A percentile compares a stretch with the other conserved stretches of the same genome.
Conservation (phyloP, 2,113 vertebrate species). For the Diphyllodes magnificus region DNA sequence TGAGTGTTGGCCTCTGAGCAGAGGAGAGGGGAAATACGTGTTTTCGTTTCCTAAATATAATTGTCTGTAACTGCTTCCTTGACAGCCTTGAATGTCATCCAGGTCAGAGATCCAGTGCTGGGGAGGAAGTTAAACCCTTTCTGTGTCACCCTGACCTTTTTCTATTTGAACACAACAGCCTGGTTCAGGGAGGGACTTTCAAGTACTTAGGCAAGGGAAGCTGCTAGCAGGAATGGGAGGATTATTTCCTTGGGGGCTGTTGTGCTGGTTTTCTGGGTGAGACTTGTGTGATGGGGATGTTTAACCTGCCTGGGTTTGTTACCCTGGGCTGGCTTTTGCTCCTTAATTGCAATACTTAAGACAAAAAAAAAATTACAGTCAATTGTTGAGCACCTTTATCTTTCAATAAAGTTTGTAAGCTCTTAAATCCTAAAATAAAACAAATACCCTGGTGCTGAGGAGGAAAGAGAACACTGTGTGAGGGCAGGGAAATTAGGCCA, state of each 20-base stretch:
- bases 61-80: background rate
- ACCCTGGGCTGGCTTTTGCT: background rate
- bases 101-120: background rate
- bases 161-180: background rate
- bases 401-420: background rate
- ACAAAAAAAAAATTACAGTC: background rate
- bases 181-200: background rate
- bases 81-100: background rate
- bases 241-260: background rate
- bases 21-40: background rate
- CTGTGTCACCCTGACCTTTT: background rate
- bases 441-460: background rate
- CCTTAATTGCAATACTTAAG: background rate
- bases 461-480: background rate
- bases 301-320: background rate
- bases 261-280: background rate
- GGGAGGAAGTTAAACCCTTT: background rate
- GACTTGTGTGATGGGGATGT: background rate
- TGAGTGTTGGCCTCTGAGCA: background rate
- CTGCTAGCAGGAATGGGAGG: background rate
- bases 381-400: background rate
- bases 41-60: background rate
- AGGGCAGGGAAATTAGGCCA: background rate
- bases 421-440: constrained; percentile 22
- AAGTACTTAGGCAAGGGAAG: background rate